phyloP scores from a whole-genome alignment of 2,113 vertebrate genomes.

The Sclerurus mexicanus region DNA sequence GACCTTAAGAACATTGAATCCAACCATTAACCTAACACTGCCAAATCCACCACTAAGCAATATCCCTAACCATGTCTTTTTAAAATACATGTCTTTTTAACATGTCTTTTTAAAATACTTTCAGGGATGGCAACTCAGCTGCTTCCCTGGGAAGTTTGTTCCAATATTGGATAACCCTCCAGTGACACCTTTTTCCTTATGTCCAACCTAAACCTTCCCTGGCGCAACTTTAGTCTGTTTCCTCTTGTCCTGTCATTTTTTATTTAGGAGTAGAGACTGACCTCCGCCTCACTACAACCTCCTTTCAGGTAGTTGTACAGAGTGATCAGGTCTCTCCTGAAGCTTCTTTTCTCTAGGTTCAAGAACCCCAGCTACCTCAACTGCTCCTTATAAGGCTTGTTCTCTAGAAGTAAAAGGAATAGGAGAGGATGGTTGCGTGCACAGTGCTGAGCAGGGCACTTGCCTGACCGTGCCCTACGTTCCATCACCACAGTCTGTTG shows the following conservation, averaged over 20 bases:
- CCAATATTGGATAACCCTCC: neutral
- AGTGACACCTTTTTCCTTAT: neutral
- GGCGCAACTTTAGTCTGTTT: neutral
- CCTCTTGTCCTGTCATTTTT: neutral
- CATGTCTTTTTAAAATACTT: neutral
- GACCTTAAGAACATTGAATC: neutral
- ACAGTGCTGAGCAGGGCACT: too few species aligned
- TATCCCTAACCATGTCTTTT: neutral
- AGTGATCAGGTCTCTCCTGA: neutral
- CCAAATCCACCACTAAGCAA: neutral
- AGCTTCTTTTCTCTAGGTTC: neutral
- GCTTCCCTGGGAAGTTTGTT: neutral
- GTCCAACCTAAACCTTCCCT: neutral
- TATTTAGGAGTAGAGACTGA: neutral
- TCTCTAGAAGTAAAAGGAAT: neutral
- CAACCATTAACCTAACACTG: neutral
- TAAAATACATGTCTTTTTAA: neutral
- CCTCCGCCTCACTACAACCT: neutral
- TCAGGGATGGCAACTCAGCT: neutral
- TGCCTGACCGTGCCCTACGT: neutral
- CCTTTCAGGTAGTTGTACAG: neutral
- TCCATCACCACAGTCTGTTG: neutral
- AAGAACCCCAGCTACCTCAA: neutral
- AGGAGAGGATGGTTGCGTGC: neutral
- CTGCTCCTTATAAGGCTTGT: neutral